Evolutionary conservation across 1,140 invertebrate genomes (phyloP), one percentile per base, ranked within the genome.

Genomic region (Orius laevigatus): DNA sequence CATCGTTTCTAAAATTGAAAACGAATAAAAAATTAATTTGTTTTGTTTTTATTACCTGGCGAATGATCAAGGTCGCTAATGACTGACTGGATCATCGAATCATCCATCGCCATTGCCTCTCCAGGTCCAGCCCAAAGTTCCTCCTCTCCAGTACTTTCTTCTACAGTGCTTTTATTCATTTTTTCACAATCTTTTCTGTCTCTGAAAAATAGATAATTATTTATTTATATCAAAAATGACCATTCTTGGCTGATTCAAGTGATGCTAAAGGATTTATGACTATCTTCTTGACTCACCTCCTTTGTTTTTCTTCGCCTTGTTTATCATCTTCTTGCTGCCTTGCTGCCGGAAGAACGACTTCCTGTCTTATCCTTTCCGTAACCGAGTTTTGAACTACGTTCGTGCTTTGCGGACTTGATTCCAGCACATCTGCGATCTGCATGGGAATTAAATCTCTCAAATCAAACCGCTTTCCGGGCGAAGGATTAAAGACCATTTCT

Each of bases 81-180:
- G 9, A 71, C 36, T 11, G 50, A 15, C 25, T 40, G 20, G 16
- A 43, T 25, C 12, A 50, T 18, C 2, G 52, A 53, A 15, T 54
- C 53, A 5, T 76, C 74, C 34, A 78, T 74, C 0, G 75, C 75
- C 71, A 80, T 72, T 0, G 76, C 75, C 56, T 79, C 77, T 0
- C 76, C 76, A 0, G 73, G 70, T 0, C 69, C 71, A 31, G n/a
- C 51, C 64, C 74, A 75, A 41, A 57, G 20, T 35, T 57, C 53
- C 44, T 56, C 55, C 42, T 55, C 19, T 36, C 19, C 39, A 10
- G 31, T 15, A 14, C 49, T 40, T 5, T 51, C 51, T 1, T 39
- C 46, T 31, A 36, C 3, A 6, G 35, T 25, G 9, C 49, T 43
- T 31, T 38, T 44, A 8, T 40, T 35, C 15, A 51, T 49, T 36